phyloP scores from a whole-genome alignment of 2,888 invertebrate genomes.

The Dromius quadrimaculatus region DNA sequence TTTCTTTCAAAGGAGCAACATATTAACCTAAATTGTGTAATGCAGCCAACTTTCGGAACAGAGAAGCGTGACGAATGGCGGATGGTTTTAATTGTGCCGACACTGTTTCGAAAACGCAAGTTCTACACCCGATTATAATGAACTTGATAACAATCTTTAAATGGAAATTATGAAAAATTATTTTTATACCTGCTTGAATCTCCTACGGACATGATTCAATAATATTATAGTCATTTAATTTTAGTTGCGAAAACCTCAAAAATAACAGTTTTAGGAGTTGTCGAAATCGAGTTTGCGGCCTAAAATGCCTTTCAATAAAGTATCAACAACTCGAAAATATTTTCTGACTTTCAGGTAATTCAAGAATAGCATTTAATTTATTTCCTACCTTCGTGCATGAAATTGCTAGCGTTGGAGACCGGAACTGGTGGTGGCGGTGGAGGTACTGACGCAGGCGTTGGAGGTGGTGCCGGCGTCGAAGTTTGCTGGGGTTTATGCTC shows the following conservation, averaged over 20 bases:
- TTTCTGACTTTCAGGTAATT: too few relatives aligned
- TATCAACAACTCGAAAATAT: too few relatives aligned
- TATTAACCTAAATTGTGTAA: slow-evolving; percentile 66
- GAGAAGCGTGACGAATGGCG: slow-evolving; percentile 58
- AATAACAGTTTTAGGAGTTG: too few relatives aligned
- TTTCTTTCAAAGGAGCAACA: slow-evolving; percentile 55
- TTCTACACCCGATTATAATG: slow-evolving; percentile 55
- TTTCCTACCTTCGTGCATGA: slow-evolving; percentile 74
- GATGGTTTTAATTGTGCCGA: slow-evolving; percentile 43
- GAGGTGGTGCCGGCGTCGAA: slow-evolving; percentile 66
- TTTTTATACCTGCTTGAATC: too few relatives aligned
- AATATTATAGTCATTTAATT: too few relatives aligned
- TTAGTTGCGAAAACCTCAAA: too few relatives aligned
- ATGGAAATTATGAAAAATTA: too few relatives aligned
- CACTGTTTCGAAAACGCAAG: slow-evolving; percentile 32
- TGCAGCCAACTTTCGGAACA: slow-evolving; percentile 61
- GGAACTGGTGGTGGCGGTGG: slow-evolving; percentile 55
- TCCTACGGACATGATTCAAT: too few relatives aligned
- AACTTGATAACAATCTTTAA: too few relatives aligned
- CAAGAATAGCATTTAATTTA: too few relatives aligned
- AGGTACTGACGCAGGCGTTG: slow-evolving; percentile 53
- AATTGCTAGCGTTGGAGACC: slow-evolving; percentile 56
- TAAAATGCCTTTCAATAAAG: too few relatives aligned
- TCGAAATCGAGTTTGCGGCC: too few relatives aligned
- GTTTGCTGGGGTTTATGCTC: slow-evolving; percentile 63